Base-by-base conservation (phyloP, 2,888 invertebrate species). In the Diarsia mendica region DNA sequence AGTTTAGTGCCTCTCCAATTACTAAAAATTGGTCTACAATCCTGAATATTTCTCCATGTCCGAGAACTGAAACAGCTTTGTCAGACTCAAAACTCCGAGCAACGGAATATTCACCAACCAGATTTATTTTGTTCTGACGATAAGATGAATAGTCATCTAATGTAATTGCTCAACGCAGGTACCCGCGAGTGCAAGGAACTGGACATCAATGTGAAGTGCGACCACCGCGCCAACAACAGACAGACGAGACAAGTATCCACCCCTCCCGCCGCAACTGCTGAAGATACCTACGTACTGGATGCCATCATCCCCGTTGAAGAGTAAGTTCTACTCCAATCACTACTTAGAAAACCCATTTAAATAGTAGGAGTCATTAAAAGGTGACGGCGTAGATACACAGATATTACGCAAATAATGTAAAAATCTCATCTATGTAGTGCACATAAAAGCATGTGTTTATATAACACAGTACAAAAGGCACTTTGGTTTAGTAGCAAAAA, bases 171-270 rank as follows among this genome's bases (percentile, higher is more conserved):
- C 2, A 39, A 39, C 15, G 28, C 46, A 97, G 97, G 97, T 88
- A 97, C 97, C 46, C 97, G 98, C 65, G 98, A 99, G 91, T 99
- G 99, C 92, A 98, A 98, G 90, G 98, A 99, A 90, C 96, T 99
- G 71, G 98, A 98, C 89, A 99, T 99, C 87, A 98, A 98, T 91
- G 98, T 99, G 5, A 98, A 98, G 93, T 99, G 99, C 90, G 98
- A 98, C 91, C 98, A 98, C 90, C 97, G 98, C 85, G 96, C 97
- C 15, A 97, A 97, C 75, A 94, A 95, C 72, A 97, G 98, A 71
- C 97, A 97, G 87, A 97, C 97, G 49, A 97, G 98, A 90, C 98
- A 98, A 94, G 95, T 96, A 66, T 94, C 95, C 85, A 88, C 93
- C 77, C 93, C 94, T 79, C 93, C 96, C 63, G 96, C 97, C 72